Evolutionary conservation across 2,797 vertebrate genomes (phyloP).

Genomic region (Ibycter americanus): DNA sequence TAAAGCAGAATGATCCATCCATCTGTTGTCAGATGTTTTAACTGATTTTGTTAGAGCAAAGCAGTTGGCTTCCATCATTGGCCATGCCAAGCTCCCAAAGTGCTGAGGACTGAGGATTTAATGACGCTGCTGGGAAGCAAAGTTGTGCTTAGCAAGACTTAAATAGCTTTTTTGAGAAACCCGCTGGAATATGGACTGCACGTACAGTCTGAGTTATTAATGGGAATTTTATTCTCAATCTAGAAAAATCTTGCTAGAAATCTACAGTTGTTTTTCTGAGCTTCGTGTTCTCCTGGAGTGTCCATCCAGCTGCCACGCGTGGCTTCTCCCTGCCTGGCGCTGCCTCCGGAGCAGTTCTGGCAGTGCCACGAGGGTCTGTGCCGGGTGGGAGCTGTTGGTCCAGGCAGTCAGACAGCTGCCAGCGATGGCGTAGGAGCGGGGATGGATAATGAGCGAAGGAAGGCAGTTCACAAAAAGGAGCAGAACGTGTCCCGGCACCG

Average conservation of each 20-base stretch:
- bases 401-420: background rate
- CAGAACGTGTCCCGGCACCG: background rate
- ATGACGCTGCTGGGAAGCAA: background rate
- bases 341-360: rapidly evolving
- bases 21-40: background rate
- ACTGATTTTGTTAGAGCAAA: rapidly evolving
- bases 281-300: background rate
- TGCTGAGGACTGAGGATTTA: background rate
- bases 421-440: background rate
- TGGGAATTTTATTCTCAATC: background rate
- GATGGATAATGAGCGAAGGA: rapidly evolving
- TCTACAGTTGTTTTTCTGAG: background rate
- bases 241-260: background rate
- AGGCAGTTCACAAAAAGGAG: background rate
- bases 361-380: background rate
- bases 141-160: background rate
- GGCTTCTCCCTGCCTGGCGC: background rate
- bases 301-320: background rate
- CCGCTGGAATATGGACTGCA: rapidly evolving
- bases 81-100: background rate
- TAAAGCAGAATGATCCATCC: background rate
- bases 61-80: rapidly evolving
- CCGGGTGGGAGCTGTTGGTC: background rate
- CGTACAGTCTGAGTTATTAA: rapidly evolving
- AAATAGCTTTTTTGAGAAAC: background rate